Evolutionary conservation across 2,113 vertebrate species (phyloP).

Genomic region (Alaudala cheleensis): DNA sequence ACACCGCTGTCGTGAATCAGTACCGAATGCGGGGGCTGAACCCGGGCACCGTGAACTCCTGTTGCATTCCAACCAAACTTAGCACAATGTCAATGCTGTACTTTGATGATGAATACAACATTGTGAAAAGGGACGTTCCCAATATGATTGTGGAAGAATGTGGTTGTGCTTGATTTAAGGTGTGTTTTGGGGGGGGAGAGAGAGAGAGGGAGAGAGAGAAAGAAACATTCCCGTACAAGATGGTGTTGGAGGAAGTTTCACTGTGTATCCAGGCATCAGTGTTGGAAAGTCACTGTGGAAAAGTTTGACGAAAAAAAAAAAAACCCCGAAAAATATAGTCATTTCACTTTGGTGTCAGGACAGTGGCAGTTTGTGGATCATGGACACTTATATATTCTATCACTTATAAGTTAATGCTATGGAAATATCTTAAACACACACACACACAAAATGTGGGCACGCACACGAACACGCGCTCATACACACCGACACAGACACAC

Average conservation of each 20-base stretch:
- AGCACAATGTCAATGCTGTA: slow-evolving; percentile 99
- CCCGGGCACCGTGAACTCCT: slow-evolving; percentile 95
- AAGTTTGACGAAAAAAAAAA: slow-evolving; percentile 11
- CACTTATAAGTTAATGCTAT: slow-evolving; percentile 69
- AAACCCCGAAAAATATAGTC: slow-evolving; percentile 2
- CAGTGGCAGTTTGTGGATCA: slow-evolving; percentile 70
- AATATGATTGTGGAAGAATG: slow-evolving; percentile 99
- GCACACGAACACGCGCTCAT: slow-evolving; percentile 12
- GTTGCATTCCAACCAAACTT: slow-evolving; percentile 98
- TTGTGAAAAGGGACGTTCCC: slow-evolving; percentile 97
- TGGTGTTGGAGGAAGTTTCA: slow-evolving; percentile 66
- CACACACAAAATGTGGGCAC: slow-evolving; percentile 15
- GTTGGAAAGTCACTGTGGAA: slow-evolving; percentile 56
- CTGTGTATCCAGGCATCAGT: slow-evolving; percentile 65
- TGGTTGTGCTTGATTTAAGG: slow-evolving; percentile 89
- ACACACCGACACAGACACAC: slow-evolving; percentile 26
- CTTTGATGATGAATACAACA: slow-evolving; percentile 99
- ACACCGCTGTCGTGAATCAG: slow-evolving; percentile 98
- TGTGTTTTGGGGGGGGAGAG: slow-evolving; percentile 35
- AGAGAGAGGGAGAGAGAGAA: neutral
- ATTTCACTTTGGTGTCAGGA: slow-evolving; percentile 71
- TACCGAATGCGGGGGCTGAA: slow-evolving; percentile 97
- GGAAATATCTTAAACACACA: slow-evolving; percentile 63
- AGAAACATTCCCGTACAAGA: slow-evolving; percentile 61
- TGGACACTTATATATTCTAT: slow-evolving; percentile 66